Conservation (phyloP, 2,888 invertebrate genomes). For the Matsumyia berberina region DNA sequence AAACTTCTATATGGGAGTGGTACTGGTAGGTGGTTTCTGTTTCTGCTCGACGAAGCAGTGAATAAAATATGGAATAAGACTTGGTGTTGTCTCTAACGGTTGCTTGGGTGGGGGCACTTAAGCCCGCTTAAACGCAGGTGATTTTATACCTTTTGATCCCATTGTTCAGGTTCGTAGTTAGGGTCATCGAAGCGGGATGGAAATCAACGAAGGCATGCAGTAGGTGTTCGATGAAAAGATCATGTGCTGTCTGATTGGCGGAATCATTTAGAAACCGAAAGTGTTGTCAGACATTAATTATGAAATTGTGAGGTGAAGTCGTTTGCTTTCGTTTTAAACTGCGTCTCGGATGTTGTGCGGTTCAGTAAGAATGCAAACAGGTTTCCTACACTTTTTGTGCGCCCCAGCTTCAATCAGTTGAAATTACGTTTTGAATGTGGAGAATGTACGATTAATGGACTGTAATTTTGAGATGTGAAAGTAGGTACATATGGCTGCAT, state of each 20-base stretch:
- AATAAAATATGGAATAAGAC: slow-evolving; percentile 14
- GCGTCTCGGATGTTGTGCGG: neutral
- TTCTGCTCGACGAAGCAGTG: slow-evolving; percentile 48
- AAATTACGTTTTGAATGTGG: neutral
- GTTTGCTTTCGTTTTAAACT: slow-evolving; percentile 25
- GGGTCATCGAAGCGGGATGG: slow-evolving; percentile 52
- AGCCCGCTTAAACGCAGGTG: slow-evolving; percentile 35
- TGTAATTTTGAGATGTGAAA: slow-evolving; percentile 23
- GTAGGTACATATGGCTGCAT: neutral
- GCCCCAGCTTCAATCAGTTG: slow-evolving; percentile 9
- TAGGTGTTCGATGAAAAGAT: slow-evolving; percentile 17
- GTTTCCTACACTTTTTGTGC: slow-evolving; percentile 1
- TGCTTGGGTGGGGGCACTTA: slow-evolving; percentile 1
- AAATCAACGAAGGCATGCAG: slow-evolving; percentile 11
- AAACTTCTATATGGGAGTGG: slow-evolving; percentile 55
- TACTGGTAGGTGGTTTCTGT: slow-evolving; percentile 37
- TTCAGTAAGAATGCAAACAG: slow-evolving; percentile 22
- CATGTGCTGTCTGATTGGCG: neutral
- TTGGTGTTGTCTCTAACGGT: slow-evolving; percentile 49
- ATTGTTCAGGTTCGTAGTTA: slow-evolving; percentile 48
- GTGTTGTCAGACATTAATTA: slow-evolving; percentile 36
- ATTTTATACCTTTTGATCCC: slow-evolving; percentile 41
- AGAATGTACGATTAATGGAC: slow-evolving; percentile 1
- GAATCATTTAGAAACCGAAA: slow-evolving; percentile 50
- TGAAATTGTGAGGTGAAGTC: slow-evolving; percentile 18